Evolutionary conservation across 2,113 vertebrate genomes (phyloP).

Genomic region (Craseonycteris thonglongyai): DNA sequence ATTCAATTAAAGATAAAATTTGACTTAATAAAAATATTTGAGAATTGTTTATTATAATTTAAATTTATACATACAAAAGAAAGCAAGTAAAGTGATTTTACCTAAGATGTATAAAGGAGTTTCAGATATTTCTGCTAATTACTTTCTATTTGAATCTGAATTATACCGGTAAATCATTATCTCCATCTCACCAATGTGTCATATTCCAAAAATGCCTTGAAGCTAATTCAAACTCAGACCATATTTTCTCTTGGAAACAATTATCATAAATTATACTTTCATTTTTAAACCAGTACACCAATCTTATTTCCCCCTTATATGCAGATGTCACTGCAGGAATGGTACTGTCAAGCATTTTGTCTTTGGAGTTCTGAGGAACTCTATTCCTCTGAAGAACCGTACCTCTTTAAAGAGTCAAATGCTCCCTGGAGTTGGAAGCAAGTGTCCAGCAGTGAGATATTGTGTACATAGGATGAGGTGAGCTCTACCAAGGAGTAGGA

Average conservation of each 20-base stretch:
- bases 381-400: neutral
- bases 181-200: neutral
- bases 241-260: neutral
- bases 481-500: rapidly evolving
- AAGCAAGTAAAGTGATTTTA: neutral
- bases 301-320: neutral
- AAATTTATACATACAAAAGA: neutral
- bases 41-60: neutral
- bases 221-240: neutral
- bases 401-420: neutral
- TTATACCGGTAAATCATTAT: neutral
- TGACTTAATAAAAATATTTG: neutral
- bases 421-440: neutral
- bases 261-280: neutral
- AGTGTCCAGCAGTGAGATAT: neutral
- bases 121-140: neutral
- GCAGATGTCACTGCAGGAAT: neutral
- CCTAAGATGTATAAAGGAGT: neutral
- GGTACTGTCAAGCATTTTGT: neutral
- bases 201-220: neutral
- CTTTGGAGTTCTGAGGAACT: neutral
- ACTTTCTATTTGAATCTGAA: neutral
- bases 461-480: neutral
- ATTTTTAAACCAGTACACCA: neutral
- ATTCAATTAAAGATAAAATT: neutral